Conservation (phyloP, 2,797 vertebrate genomes). For the Rhabdomys pumilio region DNA sequence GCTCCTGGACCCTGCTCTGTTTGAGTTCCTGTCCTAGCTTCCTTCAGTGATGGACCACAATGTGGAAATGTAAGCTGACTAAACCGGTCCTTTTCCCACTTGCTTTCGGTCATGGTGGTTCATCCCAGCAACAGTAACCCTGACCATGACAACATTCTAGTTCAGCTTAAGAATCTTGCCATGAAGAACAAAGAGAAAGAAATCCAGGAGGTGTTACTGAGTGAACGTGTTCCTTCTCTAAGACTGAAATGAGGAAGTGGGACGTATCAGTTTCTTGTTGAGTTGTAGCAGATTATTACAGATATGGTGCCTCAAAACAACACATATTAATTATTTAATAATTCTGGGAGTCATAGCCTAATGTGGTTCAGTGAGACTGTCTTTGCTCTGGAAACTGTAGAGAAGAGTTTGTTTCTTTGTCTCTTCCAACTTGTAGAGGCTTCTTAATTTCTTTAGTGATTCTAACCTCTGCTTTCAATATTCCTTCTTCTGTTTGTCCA, state of each 20-base stretch:
- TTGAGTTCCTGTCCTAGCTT: background rate
- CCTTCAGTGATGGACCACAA: background rate
- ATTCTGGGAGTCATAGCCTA: background rate
- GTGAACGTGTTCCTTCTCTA: background rate
- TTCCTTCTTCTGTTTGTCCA: background rate
- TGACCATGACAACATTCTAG: background rate
- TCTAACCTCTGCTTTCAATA: background rate
- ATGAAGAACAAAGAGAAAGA: slow-evolving; percentile 50
- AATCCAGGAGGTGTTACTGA: background rate
- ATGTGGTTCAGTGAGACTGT: background rate
- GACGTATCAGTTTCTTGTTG: background rate
- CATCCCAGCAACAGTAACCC: background rate
- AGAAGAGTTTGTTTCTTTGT: background rate
- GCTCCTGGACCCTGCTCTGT: background rate
- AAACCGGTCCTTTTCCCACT: background rate
- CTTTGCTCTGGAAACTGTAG: background rate
- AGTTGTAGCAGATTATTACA: background rate
- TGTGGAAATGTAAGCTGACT: background rate
- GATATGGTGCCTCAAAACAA: background rate
- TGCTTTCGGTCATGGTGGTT: background rate
- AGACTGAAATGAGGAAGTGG: background rate
- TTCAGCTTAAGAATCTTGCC: background rate
- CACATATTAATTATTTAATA: background rate
- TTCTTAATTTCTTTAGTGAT: background rate
- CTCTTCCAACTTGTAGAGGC: background rate